Percentiles rank a stretch among this genome's conserved stretches.
Evolutionary conservation across 2,113 vertebrate species (phyloP).

Genomic region (Rhabdomys dilectus): DNA sequence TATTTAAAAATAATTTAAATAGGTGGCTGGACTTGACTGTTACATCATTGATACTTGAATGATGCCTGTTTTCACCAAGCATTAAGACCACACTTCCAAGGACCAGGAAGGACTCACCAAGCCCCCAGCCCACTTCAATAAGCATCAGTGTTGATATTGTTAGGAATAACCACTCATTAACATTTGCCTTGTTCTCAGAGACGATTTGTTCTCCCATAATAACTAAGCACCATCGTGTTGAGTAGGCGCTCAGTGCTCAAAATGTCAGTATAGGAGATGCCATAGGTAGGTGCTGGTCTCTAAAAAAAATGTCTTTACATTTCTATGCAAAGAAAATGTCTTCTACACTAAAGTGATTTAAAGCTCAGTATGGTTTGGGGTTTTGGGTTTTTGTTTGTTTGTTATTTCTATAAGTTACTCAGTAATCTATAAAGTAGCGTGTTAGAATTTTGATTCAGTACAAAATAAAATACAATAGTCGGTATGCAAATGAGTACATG

Average conservation of each 20-base stretch:
- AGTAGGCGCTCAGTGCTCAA: neutral
- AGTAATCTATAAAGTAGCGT: neutral
- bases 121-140: neutral
- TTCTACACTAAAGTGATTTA: neutral
- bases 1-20: neutral
- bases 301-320: no score
- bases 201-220: neutral
- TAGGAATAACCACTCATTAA: neutral
- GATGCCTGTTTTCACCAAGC: neutral
- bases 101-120: neutral
- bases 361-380: neutral
- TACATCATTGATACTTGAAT: neutral
- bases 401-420: neutral
- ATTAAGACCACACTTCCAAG: neutral
- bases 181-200: neutral
- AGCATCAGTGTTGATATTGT: no score
- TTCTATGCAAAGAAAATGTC: neutral
- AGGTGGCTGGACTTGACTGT: neutral
- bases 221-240: neutral
- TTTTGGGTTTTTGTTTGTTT: neutral
- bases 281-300: neutral
- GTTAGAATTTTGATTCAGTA: neutral
- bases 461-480: neutral
- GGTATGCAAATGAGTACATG: constrained; percentile 2
- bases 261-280: neutral